Base-by-base conservation (phyloP, 2,113 vertebrate genomes). In the Mionectes macconnelli region DNA sequence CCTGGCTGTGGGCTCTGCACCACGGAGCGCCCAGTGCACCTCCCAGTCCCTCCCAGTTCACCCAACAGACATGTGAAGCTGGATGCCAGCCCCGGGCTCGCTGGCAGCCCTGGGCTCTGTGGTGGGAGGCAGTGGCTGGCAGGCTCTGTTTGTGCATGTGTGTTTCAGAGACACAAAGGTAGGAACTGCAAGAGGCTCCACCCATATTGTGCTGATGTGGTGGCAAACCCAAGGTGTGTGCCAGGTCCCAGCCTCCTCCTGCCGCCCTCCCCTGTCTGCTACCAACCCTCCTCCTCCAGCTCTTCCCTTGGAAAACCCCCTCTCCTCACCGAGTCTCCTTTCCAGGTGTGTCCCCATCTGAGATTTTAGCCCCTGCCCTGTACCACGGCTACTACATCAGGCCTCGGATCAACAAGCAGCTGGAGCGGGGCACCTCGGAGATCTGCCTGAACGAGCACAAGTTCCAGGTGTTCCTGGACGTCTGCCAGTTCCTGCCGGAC, bases 311-410 rank as follows among this genome's bases (percentile, higher is more conserved):
- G 22, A 17, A 53, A 30, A 24, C 42, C 23, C 66, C 7, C 45
- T 2, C 16, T 44, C 90, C 95, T 93, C 55, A 76, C 69, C 3
- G 35, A 56, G 3, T 94, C 67, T 96, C 40, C 11, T 37, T 87
- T 31, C 14, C 96, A 99, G 98, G 98, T 50, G 96, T 99, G 89
- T 97, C 97, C 73, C 97, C 98, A 0, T 97, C 98, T 30, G 98
- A 99, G 57, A 97, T 99, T 62, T 94, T 98, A 64, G 97, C 98
- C 55, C 98, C 98, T 5, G 98, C 98, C 21, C 97, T 99, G 44
- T 99, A 98, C 96, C 98, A 99, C 0, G 98, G 98, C 91, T 99
- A 99, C 97, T 99, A 99, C 90, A 98, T 99, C 56, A 97, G 98
- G 20, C 98, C 98, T 25, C 95, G 98, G 14, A 97, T 97, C 95